Evolutionary conservation across 1,140 invertebrate species (phyloP), one percentile per base, ranked within the genome.

Genomic region (Trichomalopsis sarcophagae): DNA sequence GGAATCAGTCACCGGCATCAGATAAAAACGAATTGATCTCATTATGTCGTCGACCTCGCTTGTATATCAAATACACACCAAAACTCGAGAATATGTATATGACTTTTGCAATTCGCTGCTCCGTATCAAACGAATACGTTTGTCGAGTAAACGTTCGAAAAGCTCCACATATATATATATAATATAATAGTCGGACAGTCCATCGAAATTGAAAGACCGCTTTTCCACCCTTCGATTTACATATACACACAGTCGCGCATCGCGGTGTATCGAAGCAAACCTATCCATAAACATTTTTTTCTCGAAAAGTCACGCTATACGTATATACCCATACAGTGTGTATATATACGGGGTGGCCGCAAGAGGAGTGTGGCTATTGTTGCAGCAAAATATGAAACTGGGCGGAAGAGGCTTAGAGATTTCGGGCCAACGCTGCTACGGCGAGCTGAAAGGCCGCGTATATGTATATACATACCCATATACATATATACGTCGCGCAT

Each of bases 391-490:
- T 90, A 89, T 90, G 87, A 87, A 86, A 82, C 73, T 81, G 86
- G 80, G 84, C 66, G 87, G 87, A 84, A 87, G 87, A 84, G 88
- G 82, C 40, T 73, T 82, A 33, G 81, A 76, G 81, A 36, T 74
- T 82, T 87, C 81, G 81, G 88, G 82, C 89, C 84, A 90, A 9
- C 55, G 55, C 4, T 62, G 21, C 27, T 69, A 27, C 27, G n/a
- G 89, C 85, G 87, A 87, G 89, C 87, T 89, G 88, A 89, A 89
- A 90, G 89, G 89, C 89, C 87, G 87, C 87, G 91, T 89, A 89
- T 91, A 62, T 2, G 36, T 40, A 40, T 40, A 40, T 40, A 40
- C 7, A 40, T 44, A 44, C 40, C 6, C 9, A 44, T 44, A 44
- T 44, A 44, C 1, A 44, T 44, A 11, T 44, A 44, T 44, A 44